These are phyloP conservation scores for Chlorocebus sabaeus DNA, from an alignment of 2,113 vertebrate genomes.

Conservation along the genomic window DNA sequence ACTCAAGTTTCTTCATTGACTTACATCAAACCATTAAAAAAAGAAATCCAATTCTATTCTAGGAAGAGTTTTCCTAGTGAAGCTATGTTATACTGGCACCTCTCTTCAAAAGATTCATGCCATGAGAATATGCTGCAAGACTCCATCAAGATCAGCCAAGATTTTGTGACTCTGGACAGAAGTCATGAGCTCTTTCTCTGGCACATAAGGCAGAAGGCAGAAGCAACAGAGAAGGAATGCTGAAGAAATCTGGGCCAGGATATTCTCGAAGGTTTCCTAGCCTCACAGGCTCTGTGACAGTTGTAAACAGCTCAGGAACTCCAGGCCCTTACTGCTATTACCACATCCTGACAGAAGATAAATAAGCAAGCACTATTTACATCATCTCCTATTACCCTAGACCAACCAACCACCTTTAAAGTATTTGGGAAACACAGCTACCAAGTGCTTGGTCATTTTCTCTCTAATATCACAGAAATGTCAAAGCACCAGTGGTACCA, in stretches of 20 bases:
- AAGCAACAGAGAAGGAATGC: background rate
- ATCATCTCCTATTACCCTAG: background rate
- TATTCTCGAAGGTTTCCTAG: slow-evolving; percentile 13
- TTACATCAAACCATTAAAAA: slow-evolving; percentile 10
- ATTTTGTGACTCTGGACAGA: background rate
- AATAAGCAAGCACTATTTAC: background rate
- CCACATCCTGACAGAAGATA: background rate
- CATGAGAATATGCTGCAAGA: background rate
- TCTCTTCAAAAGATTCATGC: slow-evolving; percentile 13
- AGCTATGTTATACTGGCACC: background rate
- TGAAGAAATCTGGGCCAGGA: background rate
- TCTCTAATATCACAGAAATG: background rate
- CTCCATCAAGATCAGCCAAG: slow-evolving; percentile 22
- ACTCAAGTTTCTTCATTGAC: slow-evolving; percentile 16
- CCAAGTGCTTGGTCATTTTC: background rate
- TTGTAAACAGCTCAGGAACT: slow-evolving; percentile 4
- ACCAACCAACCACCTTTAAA: background rate
- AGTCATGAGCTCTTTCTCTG: slow-evolving; percentile 8
- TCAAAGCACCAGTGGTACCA: background rate
- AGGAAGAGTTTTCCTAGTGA: background rate
- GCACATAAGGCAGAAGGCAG: slow-evolving; percentile 2
- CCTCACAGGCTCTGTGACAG: background rate
- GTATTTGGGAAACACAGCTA: background rate
- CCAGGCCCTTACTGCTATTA: background rate
- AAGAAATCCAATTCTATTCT: slow-evolving; percentile 2